Conservation (phyloP, 2,113 vertebrate species). For the Accipiter cooperii region DNA sequence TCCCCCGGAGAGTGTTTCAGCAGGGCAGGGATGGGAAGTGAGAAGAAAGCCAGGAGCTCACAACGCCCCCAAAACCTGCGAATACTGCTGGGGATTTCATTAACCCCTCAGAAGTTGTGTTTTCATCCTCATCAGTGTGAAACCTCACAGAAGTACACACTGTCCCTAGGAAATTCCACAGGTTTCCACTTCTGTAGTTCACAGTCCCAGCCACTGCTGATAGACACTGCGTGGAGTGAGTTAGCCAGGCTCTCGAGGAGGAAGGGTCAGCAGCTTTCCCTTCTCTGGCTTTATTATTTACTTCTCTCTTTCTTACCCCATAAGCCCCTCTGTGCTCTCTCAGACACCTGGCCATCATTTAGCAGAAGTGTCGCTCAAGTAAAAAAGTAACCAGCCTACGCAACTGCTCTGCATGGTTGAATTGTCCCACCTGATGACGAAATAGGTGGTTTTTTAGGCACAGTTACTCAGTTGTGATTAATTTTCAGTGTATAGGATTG, state of each 20-base stretch:
- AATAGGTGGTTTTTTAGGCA: background rate
- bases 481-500: background rate
- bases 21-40: background rate
- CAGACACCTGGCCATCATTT: background rate
- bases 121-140: background rate
- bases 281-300: background rate
- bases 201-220: background rate
- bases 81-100: background rate
- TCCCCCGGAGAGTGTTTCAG: background rate
- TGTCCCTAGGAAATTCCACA: background rate
- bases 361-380: background rate
- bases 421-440: background rate
- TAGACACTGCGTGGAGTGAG: fast-evolving
- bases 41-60: background rate
- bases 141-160: background rate
- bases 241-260: background rate
- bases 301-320: background rate
- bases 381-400: background rate
- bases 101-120: background rate
- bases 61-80: background rate
- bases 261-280: background rate
- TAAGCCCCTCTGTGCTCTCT: background rate
- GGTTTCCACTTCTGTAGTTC: background rate
- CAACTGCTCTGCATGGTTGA: background rate
- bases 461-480: background rate